A percentile compares a stretch with the other conserved stretches of the same genome.
Evolutionary conservation across 1,140 invertebrate genomes (phyloP).

Genomic region (Sycobia sp.): DNA sequence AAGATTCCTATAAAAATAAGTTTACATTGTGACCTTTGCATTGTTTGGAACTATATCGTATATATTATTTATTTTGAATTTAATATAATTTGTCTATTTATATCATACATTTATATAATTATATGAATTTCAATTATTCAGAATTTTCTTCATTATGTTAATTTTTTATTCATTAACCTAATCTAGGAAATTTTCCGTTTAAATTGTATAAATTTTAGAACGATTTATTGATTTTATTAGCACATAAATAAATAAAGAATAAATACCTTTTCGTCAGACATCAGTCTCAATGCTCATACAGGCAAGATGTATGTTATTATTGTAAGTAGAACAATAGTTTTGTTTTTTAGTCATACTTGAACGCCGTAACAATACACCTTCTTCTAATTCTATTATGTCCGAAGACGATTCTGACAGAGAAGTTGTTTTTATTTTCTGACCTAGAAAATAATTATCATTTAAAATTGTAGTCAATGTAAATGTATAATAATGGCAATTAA

Average conservation of each 20-base stretch:
- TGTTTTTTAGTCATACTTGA: slow-evolving; percentile 76
- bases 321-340: slow-evolving; percentile 84
- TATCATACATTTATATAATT: no score
- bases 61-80: no score
- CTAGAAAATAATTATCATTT: slow-evolving; percentile 56
- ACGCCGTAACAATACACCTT: slow-evolving; percentile 79
- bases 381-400: slow-evolving; percentile 94
- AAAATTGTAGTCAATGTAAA: neutral
- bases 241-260: neutral
- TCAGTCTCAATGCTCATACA: slow-evolving; percentile 92
- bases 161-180: no score
- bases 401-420: slow-evolving; percentile 92
- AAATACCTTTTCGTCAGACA: slow-evolving; percentile 90
- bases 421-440: slow-evolving; percentile 88
- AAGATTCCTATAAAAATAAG: no score
- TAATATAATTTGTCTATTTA: no score
- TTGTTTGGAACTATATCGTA: no score
- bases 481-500: no score
- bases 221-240: neutral
- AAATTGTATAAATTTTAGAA: no score
- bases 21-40: no score
- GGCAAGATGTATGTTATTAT: slow-evolving; percentile 81
- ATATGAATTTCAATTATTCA: no score
- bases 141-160: no score
- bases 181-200: no score